Evolutionary conservation across 2,888 invertebrate genomes (phyloP), one percentile per base, ranked within the genome.

Genomic region (Acanthopleura granulata): DNA sequence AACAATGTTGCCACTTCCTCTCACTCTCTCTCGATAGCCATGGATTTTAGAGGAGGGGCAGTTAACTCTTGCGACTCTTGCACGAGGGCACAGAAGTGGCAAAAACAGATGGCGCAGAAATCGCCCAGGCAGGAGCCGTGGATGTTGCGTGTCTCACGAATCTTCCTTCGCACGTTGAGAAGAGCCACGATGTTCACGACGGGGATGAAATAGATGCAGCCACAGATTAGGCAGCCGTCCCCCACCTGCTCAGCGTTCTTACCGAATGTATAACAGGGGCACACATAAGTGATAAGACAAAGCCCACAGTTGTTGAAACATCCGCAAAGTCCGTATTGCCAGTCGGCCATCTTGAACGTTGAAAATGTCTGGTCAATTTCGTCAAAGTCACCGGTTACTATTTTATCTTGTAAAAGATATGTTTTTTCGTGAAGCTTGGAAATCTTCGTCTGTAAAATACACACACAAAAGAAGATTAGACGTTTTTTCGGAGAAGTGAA

Each of bases 171-270:
- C 18, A 84, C 76, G 62, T 62, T 72, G n/a, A 82, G 76, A 9
- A 79, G 66, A 49, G 78, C 81, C 51, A 79, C 76, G 49, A 85
- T 74, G 77, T 83, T 79, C 30, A 77, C 66, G 4, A 81, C 14
- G 0, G 84, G 84, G 1, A 86, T 80, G 72, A 83, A 77, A 74
- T 81, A 79, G n/a, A 78, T 62, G 1, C 81, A 62, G 16, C 83
- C 84, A 72, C 83, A 86, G 18, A 86, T 74, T n/a, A 81, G 75
- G 74, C 86, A 86, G 62, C 78, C 79, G 49, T 86, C 85, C 9
- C 85, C 85, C 49, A 84, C 84, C 0, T 80, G 81, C 76, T 87
- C 85, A 51, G 84, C 84, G 62, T 81, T 85, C 74, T 86, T 86
- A 51, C 80, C 82, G 71, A 82, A 82, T 1, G 81, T 80, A 79